Evolutionary conservation across 2,797 vertebrate species (phyloP), one percentile per base, ranked within the genome.

Genomic region (Xiphophorus birchmanni): DNA sequence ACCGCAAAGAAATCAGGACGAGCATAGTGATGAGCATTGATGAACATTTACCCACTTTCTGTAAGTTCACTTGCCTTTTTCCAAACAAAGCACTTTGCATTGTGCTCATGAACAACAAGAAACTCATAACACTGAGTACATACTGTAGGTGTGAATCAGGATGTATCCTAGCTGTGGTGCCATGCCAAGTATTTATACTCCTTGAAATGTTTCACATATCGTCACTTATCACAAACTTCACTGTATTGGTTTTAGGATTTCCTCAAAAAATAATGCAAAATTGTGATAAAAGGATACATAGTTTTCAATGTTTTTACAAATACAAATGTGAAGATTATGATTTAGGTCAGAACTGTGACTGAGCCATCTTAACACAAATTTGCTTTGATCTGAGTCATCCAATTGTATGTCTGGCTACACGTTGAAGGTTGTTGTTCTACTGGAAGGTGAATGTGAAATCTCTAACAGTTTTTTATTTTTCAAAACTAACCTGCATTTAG

Each of bases 21-120:
- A 73, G n/a, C 44, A 5, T 42, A 45, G n/a, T 52, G 29, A 32
- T 58, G 67, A 56, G 78, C 79, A 81, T n/a, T 18, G 21, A 42
- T 76, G 63, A 48, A 77, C 18, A 73, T 52, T 0, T 54, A 56
- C 5, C 67, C 37, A 58, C 23, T 56, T 75, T 29, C 37, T 50
- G 21, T 35, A n/a, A 54, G 23, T 26, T 44, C 26, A 29, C 56
- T 75, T 44, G 10, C 54, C 74, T 21, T 74, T 54, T n/a, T 40
- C 47, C 45, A 17, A 15, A 40, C 54, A 56, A 75, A 42, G 2
- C 4, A 2, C 42, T 42, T 40, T 71, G 37, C 10, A 44, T 17
- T 15, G 40, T 42, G 40, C 2, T 71, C 5, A 44, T 44, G 23
- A 71, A 13, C 26, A 11, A 67, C 11, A 47, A 32, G 9, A n/a